Conservation (phyloP, 1,140 invertebrate species). For the Penaeus vannamei region DNA sequence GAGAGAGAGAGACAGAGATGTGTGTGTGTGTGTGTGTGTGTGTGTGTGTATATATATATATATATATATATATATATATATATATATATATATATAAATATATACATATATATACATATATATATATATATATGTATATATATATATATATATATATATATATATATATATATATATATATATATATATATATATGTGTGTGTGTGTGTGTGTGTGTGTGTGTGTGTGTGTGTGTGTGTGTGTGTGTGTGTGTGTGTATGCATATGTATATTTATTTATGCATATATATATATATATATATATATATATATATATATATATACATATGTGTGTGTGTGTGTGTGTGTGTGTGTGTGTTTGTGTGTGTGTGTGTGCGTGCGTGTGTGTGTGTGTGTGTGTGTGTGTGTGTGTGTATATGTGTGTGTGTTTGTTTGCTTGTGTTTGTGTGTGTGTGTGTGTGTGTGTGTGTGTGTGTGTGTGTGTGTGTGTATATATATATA, state of each 20-base stretch:
- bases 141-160: too few species aligned
- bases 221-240: background rate
- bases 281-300: background rate
- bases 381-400: slow-evolving; percentile 11
- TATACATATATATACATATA: too few species aligned
- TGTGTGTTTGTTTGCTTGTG: too few species aligned
- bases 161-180: too few species aligned
- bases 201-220: background rate
- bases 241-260: background rate
- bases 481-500: too few species aligned
- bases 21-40: background rate
- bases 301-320: background rate
- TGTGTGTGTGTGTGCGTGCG: background rate
- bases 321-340: background rate
- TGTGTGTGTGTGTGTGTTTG: background rate
- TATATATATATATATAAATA: too few species aligned
- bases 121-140: too few species aligned
- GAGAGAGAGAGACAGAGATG: background rate
- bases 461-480: too few species aligned
- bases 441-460: too few species aligned
- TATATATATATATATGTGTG: background rate
- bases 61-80: background rate
- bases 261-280: background rate
- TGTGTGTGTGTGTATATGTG: slow-evolving; percentile 11
- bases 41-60: background rate